Evolutionary conservation across 2,888 invertebrate genomes (phyloP).

Genomic region (Cheilosia soror): DNA sequence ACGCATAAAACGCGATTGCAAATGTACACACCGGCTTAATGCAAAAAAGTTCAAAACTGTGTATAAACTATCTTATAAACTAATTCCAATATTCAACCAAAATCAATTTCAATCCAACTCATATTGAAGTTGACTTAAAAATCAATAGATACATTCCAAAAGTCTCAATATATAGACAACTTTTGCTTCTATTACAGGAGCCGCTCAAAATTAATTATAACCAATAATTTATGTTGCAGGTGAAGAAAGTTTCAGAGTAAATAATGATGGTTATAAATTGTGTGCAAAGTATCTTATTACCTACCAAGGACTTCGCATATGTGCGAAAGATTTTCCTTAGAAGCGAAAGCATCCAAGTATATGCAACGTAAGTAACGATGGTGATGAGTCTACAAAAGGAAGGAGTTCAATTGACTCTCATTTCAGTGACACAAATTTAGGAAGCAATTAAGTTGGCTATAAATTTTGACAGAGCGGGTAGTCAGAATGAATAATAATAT

Average conservation of each 20-base stretch:
- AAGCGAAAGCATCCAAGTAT: not conserved
- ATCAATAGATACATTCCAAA: not conserved
- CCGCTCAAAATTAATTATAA: conserved; percentile 66
- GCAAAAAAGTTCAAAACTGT: too few species aligned
- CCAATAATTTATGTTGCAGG: conserved; percentile 68
- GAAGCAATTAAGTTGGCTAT: conserved; percentile 71
- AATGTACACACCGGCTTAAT: too few species aligned
- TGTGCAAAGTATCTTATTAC: conserved; percentile 58
- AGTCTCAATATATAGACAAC: not conserved
- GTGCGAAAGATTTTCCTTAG: not conserved
- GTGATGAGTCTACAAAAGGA: conserved; percentile 58
- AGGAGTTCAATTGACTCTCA: conserved; percentile 69
- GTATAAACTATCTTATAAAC: too few species aligned
- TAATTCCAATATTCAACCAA: too few species aligned
- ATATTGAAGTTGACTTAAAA: too few species aligned
- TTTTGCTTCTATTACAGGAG: conserved; percentile 7
- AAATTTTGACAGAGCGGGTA: conserved; percentile 51
- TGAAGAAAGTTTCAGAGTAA: conserved; percentile 70
- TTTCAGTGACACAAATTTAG: conserved; percentile 60
- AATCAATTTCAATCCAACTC: too few species aligned
- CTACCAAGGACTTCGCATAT: conserved; percentile 5
- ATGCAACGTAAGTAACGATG: conserved; percentile 5
- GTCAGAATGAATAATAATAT: conserved; percentile 40
- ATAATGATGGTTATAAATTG: conserved; percentile 71
- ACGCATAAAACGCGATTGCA: too few species aligned